A percentile compares a stretch with the other conserved stretches of the same genome.
phyloP scores from a whole-genome alignment of 2,888 invertebrate species.

The Agrenia bidenticulata region DNA sequence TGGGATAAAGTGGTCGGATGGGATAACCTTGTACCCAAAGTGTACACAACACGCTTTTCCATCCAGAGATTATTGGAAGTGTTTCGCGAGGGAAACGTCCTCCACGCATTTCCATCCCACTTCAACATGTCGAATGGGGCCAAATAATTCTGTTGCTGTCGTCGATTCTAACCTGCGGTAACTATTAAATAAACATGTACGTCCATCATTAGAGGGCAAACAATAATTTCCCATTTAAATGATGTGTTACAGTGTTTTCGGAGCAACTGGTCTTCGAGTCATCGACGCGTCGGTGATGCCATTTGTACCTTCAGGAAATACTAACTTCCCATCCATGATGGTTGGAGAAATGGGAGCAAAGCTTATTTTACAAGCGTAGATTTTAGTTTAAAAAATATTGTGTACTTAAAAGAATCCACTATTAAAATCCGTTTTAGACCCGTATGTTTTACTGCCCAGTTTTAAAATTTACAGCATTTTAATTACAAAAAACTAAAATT shows the following conservation, averaged over 20 bases:
- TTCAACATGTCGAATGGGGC: conserved; percentile 40
- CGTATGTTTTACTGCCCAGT: too few relatives aligned
- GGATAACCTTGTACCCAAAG: not conserved
- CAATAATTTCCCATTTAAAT: not conserved
- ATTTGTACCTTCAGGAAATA: conserved; percentile 24
- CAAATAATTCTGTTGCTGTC: conserved; percentile 30
- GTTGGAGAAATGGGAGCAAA: conserved; percentile 21
- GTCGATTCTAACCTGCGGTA: conserved; percentile 37
- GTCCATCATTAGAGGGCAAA: too few relatives aligned
- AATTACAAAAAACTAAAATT: too few relatives aligned
- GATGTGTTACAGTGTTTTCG: conserved; percentile 24
- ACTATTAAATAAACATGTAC: too few relatives aligned
- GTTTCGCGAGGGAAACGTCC: conserved; percentile 17
- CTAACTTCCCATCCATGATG: conserved; percentile 28
- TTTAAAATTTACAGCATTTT: too few relatives aligned
- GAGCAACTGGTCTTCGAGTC: conserved; percentile 22
- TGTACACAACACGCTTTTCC: conserved; percentile 15
- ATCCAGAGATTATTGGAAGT: conserved; percentile 32
- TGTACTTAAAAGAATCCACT: too few relatives aligned
- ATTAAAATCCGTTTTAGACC: too few relatives aligned
- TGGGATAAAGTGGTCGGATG: conserved; percentile 18
- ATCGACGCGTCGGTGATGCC: conserved; percentile 29
- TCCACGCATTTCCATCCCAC: conserved; percentile 28
- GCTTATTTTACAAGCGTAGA: conserved; percentile 20
- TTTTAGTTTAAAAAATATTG: too few relatives aligned